phyloP scores from a whole-genome alignment of 2,113 vertebrate species.

The Phalacrocorax pelagicus region DNA sequence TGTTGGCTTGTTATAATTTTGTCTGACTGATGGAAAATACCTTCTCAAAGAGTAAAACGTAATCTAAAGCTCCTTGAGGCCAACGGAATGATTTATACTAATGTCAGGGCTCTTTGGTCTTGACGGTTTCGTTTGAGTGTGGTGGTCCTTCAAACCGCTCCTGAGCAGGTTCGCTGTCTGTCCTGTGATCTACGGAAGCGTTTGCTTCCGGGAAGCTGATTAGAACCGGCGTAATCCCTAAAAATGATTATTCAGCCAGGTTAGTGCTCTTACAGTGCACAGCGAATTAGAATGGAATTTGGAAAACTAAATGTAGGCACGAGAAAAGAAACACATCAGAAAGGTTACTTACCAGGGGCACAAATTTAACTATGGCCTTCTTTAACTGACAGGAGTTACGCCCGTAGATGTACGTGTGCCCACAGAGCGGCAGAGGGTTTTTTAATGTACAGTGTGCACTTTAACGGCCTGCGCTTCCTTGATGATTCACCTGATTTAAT shows the following conservation, averaged over 20 bases:
- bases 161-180: not conserved
- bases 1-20: not conserved
- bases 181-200: not conserved
- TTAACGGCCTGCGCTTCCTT: not conserved
- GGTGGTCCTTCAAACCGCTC: not conserved
- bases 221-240: not conserved
- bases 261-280: not conserved
- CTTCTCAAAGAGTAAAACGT: not conserved
- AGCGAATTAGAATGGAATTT: not conserved
- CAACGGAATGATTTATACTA: not conserved
- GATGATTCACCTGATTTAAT: not conserved
- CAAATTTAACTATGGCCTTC: not conserved
- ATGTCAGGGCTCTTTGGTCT: not conserved
- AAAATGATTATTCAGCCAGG: not conserved
- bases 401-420: rapidly evolving
- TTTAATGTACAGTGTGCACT: not conserved
- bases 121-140: not conserved
- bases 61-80: not conserved
- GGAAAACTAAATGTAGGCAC: not conserved
- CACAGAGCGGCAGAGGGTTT: not conserved
- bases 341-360: not conserved
- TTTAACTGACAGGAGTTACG: not conserved
- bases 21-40: not conserved
- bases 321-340: not conserved
- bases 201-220: not conserved